Evolutionary conservation across 1,140 invertebrate species (phyloP).

Genomic region (Parapsyche elsis): DNA sequence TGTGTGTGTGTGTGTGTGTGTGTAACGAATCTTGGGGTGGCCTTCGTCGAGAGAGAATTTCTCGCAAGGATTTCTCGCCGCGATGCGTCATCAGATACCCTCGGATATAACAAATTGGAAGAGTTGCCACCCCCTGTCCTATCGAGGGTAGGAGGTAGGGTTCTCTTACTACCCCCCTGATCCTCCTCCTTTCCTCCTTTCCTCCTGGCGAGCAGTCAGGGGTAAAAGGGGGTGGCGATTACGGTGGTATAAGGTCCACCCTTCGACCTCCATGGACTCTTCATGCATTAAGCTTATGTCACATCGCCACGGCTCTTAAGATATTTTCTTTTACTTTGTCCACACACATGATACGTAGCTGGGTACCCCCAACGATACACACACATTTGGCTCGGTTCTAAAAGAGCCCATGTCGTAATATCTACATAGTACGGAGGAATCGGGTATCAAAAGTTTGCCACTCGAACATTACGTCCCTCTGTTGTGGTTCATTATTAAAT

Average conservation of each 20-base stretch:
- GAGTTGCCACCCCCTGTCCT: slow-evolving; percentile 46
- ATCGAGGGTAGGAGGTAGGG: slow-evolving; percentile 15
- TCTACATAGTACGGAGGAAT: no score
- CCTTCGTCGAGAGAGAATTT: slow-evolving; percentile 43
- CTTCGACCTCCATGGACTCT: slow-evolving; percentile 40
- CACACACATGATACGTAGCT: neutral
- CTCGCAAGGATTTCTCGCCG: slow-evolving; percentile 50
- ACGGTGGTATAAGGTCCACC: slow-evolving; percentile 23
- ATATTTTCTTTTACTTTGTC: slow-evolving; percentile 29
- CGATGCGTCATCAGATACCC: slow-evolving; percentile 54
- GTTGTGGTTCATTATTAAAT: no score
- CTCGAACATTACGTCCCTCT: no score
- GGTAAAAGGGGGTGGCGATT: slow-evolving; percentile 7
- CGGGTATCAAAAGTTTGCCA: no score
- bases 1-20: neutral
- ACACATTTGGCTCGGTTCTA: no score
- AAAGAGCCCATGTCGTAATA: no score
- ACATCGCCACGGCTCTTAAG: slow-evolving; percentile 24
- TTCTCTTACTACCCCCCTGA: neutral
- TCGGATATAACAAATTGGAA: slow-evolving; percentile 55
- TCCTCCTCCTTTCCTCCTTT: neutral
- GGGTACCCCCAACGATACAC: no score
- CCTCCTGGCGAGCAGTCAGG: neutral
- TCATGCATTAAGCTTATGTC: slow-evolving; percentile 45
- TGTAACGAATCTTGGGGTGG: neutral